Evolutionary conservation across 2,797 vertebrate genomes (phyloP).

Genomic region (Eremophila alpestris): DNA sequence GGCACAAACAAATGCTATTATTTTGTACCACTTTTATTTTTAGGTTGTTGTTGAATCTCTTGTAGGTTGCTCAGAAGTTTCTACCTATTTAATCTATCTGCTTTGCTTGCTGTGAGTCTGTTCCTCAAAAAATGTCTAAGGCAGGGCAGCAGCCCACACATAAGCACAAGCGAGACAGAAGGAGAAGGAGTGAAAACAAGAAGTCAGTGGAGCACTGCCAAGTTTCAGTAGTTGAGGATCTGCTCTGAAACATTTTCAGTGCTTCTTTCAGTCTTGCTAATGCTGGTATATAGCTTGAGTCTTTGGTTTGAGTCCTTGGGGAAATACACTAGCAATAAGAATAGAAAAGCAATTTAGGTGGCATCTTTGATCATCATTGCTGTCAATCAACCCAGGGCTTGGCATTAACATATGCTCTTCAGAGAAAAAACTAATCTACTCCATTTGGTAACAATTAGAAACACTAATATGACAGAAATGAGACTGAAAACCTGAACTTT

Average conservation of each 20-base stretch:
- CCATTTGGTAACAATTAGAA: constrained; percentile 61
- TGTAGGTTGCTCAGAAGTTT: constrained; percentile 38
- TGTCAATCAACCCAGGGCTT: constrained; percentile 53
- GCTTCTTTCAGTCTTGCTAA: constrained; percentile 56
- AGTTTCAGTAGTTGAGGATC: constrained; percentile 57
- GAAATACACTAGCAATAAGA: constrained; percentile 55
- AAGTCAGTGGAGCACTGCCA: constrained; percentile 61
- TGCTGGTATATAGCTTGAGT: constrained; percentile 28
- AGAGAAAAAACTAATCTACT: constrained; percentile 61
- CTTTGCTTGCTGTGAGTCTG: constrained; percentile 49
- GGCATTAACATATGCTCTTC: constrained; percentile 64
- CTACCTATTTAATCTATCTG: constrained; percentile 62
- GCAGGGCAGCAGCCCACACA: constrained; percentile 65
- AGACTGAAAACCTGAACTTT: background rate
- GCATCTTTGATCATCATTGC: constrained; percentile 56
- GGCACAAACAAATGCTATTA: constrained; percentile 21
- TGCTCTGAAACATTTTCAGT: constrained; percentile 61
- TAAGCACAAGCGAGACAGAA: constrained; percentile 67
- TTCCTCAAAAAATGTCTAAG: constrained; percentile 60
- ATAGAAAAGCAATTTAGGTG: constrained; percentile 63
- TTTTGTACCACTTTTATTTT: constrained; percentile 50
- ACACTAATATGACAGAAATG: constrained; percentile 37
- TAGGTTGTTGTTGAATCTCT: constrained; percentile 18
- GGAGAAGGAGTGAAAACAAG: constrained; percentile 65
- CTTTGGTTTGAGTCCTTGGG: constrained; percentile 55